A percentile compares a stretch with the other conserved stretches of the same genome.
Evolutionary conservation across 2,113 vertebrate species (phyloP).

Genomic region (Ariopsis seemanni): DNA sequence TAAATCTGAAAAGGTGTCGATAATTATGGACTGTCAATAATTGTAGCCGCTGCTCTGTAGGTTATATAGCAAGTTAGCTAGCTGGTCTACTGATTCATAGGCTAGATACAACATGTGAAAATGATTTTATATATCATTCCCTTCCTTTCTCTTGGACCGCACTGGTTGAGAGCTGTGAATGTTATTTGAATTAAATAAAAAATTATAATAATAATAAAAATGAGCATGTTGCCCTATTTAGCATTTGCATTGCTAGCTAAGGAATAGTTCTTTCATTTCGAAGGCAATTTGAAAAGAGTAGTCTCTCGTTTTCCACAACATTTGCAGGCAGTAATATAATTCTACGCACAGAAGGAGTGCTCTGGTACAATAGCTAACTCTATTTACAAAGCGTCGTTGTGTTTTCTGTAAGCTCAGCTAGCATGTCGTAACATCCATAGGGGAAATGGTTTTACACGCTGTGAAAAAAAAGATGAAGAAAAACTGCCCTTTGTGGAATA

Average conservation of each 20-base stretch:
- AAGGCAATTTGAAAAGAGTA: neutral
- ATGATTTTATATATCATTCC: neutral
- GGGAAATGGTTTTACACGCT: neutral
- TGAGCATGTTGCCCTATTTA: too few relatives aligned
- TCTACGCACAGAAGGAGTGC: neutral
- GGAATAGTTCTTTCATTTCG: neutral
- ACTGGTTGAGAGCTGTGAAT: neutral
- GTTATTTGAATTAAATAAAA: neutral
- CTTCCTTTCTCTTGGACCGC: too few relatives aligned
- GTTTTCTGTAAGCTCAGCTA: conserved; percentile 10
- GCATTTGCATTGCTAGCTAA: neutral
- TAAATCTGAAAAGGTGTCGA: too few relatives aligned
- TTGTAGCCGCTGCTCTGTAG: neutral
- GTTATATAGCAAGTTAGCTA: neutral
- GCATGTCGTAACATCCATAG: conserved; percentile 14
- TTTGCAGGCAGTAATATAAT: neutral
- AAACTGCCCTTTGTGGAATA: neutral
- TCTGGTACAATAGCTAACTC: neutral
- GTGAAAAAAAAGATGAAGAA: neutral
- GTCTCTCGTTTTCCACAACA: neutral
- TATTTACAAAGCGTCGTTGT: neutral
- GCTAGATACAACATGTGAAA: too few relatives aligned
- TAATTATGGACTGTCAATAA: too few relatives aligned
- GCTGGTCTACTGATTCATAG: neutral
- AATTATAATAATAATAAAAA: neutral